Evolutionary conservation across 2,888 invertebrate species (phyloP).

Genomic region (Lingula anatina): DNA sequence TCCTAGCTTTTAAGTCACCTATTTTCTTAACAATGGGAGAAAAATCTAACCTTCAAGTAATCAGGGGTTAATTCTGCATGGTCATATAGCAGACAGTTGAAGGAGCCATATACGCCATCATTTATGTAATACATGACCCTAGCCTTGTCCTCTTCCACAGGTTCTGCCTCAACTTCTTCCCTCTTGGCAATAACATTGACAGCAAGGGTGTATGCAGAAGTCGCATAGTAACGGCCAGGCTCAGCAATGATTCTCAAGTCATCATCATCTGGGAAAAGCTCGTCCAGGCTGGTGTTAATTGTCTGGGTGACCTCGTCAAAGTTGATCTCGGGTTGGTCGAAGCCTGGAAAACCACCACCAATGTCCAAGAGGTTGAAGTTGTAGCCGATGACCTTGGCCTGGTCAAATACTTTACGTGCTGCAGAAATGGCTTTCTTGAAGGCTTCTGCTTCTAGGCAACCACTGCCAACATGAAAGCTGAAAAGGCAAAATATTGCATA

Average conservation of each 20-base stretch:
- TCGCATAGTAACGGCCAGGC: slow-evolving; percentile 88
- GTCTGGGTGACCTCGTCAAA: slow-evolving; percentile 65
- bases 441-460: slow-evolving; percentile 72
- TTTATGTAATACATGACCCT: slow-evolving; percentile 92
- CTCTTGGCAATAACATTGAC: slow-evolving; percentile 73
- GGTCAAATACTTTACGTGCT: slow-evolving; percentile 66
- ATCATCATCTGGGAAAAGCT: slow-evolving; percentile 66
- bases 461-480: slow-evolving; percentile 89
- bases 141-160: neutral
- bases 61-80: slow-evolving; percentile 84
- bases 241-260: slow-evolving; percentile 81
- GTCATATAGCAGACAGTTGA: slow-evolving; percentile 94
- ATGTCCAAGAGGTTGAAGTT: slow-evolving; percentile 72
- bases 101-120: slow-evolving; percentile 98
- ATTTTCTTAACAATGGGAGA: too few species aligned
- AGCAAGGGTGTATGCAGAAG: slow-evolving; percentile 85
- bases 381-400: slow-evolving; percentile 66
- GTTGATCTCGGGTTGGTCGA: slow-evolving; percentile 58
- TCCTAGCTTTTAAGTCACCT: too few species aligned
- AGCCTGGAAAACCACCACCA: slow-evolving; percentile 78
- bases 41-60: too few species aligned
- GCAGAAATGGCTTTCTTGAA: slow-evolving; percentile 70
- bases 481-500: neutral
- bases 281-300: slow-evolving; percentile 56
- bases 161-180: neutral